A percentile compares a stretch with the other conserved stretches of the same genome.
These are phyloP conservation scores for Leptodactylus fallax DNA, from an alignment of 2,797 vertebrate genomes.

Conservation along the genomic window DNA sequence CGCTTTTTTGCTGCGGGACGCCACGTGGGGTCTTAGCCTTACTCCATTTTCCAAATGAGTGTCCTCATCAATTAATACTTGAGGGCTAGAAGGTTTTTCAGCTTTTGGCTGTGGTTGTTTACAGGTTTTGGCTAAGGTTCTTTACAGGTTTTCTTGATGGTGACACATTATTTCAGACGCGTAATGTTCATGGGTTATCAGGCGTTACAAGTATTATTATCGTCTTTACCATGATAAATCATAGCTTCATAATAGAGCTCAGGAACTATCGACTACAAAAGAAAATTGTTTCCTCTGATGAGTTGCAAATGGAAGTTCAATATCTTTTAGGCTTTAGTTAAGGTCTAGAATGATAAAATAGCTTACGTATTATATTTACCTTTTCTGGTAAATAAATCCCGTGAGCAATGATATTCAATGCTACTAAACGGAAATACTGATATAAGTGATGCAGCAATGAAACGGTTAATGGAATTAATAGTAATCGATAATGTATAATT, in stretches of 20 bases:
- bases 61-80: neutral
- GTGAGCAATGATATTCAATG: neutral
- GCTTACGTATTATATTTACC: neutral
- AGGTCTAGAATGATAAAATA: neutral
- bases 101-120: too few relatives aligned
- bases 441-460: too few relatives aligned
- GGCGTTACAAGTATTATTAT: neutral
- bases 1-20: too few relatives aligned
- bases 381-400: slow-evolving; percentile 1
- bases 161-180: neutral
- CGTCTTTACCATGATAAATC: slow-evolving; percentile 1
- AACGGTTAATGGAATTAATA: slow-evolving; percentile 13
- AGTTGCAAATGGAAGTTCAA: neutral
- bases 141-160: too few relatives aligned
- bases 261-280: neutral
- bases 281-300: neutral
- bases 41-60: too few relatives aligned
- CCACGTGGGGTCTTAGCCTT: too few relatives aligned
- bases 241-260: neutral
- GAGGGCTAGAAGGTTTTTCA: neutral
- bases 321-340: neutral
- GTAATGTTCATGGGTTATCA: neutral
- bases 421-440: neutral
- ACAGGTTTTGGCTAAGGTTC: too few relatives aligned
- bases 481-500: slow-evolving; percentile 6